A percentile compares a stretch with the other conserved stretches of the same genome.
phyloP scores from a whole-genome alignment of 64 coral and sea anemone genomes.

The Porites australiensis region DNA sequence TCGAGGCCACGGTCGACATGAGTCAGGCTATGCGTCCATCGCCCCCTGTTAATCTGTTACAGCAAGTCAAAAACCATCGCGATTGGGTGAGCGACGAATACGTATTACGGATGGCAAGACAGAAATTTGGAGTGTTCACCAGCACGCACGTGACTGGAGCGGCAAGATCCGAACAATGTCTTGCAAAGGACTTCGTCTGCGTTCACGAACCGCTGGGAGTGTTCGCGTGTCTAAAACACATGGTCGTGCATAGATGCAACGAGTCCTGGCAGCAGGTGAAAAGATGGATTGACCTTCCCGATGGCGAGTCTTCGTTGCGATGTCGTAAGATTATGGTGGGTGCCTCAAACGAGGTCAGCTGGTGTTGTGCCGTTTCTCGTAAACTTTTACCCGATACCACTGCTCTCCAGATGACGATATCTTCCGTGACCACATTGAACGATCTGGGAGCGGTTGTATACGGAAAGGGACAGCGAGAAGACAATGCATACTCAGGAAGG shows the following conservation, averaged over 20 bases:
- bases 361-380: neutral
- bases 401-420: neutral
- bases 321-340: neutral
- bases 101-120: neutral
- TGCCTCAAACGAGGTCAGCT: neutral
- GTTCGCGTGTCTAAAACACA: neutral
- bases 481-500: neutral
- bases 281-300: neutral
- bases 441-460: neutral
- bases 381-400: neutral
- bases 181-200: neutral
- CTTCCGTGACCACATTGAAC: neutral
- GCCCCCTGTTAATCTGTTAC: neutral
- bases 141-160: neutral
- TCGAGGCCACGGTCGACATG: neutral
- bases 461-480: neutral
- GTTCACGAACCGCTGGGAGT: neutral
- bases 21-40: neutral
- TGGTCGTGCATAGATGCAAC: neutral
- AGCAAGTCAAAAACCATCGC: neutral
- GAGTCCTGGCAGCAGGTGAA: neutral
- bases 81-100: neutral
- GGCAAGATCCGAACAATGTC: neutral
- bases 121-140: neutral
- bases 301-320: neutral